Base-by-base conservation (phyloP, 2,888 invertebrate species). In the Epicampocera succincta region DNA sequence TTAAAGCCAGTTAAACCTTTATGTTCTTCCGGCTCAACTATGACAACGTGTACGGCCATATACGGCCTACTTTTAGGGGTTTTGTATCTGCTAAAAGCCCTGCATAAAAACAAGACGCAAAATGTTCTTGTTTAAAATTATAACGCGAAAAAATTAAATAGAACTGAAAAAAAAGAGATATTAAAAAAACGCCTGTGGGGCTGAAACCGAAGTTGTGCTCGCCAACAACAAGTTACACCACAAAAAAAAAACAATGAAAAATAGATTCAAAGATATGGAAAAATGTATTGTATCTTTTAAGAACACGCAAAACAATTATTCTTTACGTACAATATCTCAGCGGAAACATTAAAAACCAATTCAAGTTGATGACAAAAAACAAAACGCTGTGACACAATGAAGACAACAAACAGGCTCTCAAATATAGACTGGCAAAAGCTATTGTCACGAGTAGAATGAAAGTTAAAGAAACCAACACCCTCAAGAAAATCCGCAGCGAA, bases 311-410 rank as follows among this genome's bases (percentile, higher is more conserved):
- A 90, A 90, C 90, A 90, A 90, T 90, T 90, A 90, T 89, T 90
- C 90, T 90, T 90, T 89, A 90, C 87, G 88, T 90, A n/a, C n/a
- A n/a, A n/a, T n/a, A 90, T 90, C 90, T 90, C 90, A 86, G 86
- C 88, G 90, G 90, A 90, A 89, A 90, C 90, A 90, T 90, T 90
- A 90, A 90, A 90, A 90, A 90, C 90, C 90, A 90, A 90, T 90
- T 90, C 89, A 88, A 88, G 85, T 88, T 90, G 90, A 89, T 90
- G 89, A 89, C 89, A 89, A 88, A 88, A 58, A 77, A 33, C 12
- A 60, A 60, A 65, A 50, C 1, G 0, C 83, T 58, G 78, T 84
- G 83, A 79, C 84, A 79, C 84, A 78, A 81, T 77, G 58, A 72
- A 82, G 66, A 75, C 80, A 72, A 66, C 38, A 21, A 54, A 46